Percentiles rank a stretch among this genome's conserved stretches.
Evolutionary conservation across 2,888 invertebrate species (phyloP).

Genomic region (Hypena proboscidalis): DNA sequence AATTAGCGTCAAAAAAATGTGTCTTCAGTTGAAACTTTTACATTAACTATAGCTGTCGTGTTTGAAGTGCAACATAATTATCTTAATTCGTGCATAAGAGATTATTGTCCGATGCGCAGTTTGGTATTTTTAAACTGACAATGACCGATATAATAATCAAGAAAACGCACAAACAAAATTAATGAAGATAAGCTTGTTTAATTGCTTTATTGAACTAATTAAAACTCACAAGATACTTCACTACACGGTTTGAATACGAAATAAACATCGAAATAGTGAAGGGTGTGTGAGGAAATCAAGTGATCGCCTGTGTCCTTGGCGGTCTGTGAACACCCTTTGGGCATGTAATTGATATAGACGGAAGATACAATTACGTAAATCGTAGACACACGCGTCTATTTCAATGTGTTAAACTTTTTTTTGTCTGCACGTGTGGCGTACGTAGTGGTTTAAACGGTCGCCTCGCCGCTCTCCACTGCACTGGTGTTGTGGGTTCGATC

Average conservation of each 20-base stretch:
- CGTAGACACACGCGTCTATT: too few species aligned
- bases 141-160: slow-evolving; percentile 8
- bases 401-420: too few species aligned
- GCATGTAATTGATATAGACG: too few species aligned
- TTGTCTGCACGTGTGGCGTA: too few species aligned
- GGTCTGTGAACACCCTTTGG: slow-evolving; percentile 25
- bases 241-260: slow-evolving; percentile 18
- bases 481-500: too few species aligned
- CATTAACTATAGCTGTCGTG: too few species aligned
- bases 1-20: too few species aligned
- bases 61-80: too few species aligned
- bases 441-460: too few species aligned
- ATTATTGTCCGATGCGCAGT: background rate
- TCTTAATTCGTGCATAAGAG: background rate
- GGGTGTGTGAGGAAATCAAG: slow-evolving; percentile 31
- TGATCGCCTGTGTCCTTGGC: slow-evolving; percentile 25
- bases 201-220: slow-evolving; percentile 20
- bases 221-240: slow-evolving; percentile 9
- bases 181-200: slow-evolving; percentile 10
- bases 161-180: slow-evolving; percentile 7
- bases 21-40: too few species aligned
- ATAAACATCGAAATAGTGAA: slow-evolving; percentile 21
- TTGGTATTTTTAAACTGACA: slow-evolving; percentile 2
- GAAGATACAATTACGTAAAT: too few species aligned
- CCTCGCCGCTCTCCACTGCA: too few species aligned